A percentile compares a stretch with the other conserved stretches of the same genome.
Evolutionary conservation across 1,140 invertebrate species (phyloP).

Genomic region (Laupala kohalensis): DNA sequence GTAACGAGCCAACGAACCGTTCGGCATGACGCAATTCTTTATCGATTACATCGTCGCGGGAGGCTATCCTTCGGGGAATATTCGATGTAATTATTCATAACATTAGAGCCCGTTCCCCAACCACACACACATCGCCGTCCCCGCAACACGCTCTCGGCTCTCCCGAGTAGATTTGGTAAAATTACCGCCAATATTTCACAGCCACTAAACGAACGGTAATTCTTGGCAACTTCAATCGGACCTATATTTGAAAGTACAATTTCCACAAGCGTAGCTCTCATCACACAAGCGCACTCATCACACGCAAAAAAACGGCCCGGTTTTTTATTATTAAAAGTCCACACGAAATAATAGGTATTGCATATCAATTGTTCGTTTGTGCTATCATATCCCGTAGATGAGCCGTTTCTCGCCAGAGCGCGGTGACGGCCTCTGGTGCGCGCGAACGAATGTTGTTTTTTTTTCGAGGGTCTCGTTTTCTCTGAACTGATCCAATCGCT

Average conservation of each 20-base stretch:
- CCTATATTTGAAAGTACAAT: not conserved
- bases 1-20: no score
- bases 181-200: not conserved
- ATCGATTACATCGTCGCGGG: not conserved
- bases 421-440: no score
- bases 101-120: not conserved
- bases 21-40: not conserved
- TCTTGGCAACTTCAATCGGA: not conserved
- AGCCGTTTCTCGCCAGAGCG: not conserved
- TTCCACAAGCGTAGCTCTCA: not conserved
- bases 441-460: no score
- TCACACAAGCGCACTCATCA: no score
- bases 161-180: not conserved
- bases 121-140: not conserved
- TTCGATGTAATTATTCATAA: not conserved
- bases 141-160: not conserved
- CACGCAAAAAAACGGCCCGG: not conserved
- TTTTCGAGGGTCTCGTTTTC: not conserved
- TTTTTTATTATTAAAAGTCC: not conserved
- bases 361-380: not conserved
- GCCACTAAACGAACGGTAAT: not conserved
- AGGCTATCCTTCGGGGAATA: not conserved
- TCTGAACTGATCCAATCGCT: not conserved
- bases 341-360: not conserved
- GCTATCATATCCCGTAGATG: not conserved